These are phyloP conservation scores for Corythaeola cristata DNA, from an alignment of 2,113 vertebrate genomes.

Conservation along the genomic window DNA sequence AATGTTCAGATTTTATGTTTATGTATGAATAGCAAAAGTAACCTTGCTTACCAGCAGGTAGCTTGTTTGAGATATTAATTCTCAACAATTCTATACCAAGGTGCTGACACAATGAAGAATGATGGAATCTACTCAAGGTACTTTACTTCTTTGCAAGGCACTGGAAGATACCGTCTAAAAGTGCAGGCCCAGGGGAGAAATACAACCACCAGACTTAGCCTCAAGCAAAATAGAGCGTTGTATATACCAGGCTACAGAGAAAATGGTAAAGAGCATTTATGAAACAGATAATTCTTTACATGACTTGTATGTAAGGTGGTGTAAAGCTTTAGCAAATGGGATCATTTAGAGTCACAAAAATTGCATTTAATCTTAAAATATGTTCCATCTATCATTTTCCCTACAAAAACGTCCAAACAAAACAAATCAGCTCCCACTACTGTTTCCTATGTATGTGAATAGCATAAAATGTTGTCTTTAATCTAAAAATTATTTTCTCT, in stretches of 20 bases:
- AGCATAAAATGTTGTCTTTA: not conserved
- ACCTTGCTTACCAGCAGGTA: not conserved
- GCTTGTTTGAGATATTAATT: not conserved
- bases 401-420: not conserved
- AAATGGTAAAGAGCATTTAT: conserved; percentile 56
- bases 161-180: conserved; percentile 76
- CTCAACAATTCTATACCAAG: conserved; percentile 43
- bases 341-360: not conserved
- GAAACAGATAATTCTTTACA: not conserved
- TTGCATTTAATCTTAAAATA: not conserved
- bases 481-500: not conserved
- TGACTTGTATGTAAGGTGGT: not conserved
- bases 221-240: not conserved
- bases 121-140: conserved; percentile 79
- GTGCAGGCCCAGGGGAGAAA: conserved; percentile 52
- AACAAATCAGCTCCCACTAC: not conserved
- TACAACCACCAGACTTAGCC: not conserved
- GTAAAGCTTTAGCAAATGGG: not conserved
- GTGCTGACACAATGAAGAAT: conserved; percentile 70
- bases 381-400: not conserved
- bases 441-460: not conserved
- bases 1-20: not conserved
- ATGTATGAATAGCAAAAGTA: not conserved
- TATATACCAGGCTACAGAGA: conserved; percentile 71
- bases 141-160: conserved; percentile 53